Conservation (phyloP, 2,113 vertebrate species). For the Puma concolor region DNA sequence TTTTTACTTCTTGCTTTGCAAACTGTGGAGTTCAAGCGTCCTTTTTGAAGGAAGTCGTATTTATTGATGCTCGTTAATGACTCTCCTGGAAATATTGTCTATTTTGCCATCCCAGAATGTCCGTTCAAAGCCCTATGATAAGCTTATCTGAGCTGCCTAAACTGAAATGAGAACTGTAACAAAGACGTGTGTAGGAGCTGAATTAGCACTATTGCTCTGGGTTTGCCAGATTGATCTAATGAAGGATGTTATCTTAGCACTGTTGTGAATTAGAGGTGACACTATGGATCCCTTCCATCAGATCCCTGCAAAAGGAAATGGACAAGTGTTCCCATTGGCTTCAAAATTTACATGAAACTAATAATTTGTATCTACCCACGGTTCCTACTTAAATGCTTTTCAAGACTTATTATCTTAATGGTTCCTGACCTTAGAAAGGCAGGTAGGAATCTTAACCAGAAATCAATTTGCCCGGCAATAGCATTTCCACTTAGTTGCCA, state of each 20-base stretch:
- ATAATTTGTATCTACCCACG: neutral
- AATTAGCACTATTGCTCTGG: neutral
- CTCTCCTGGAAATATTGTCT: neutral
- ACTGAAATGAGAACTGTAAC: conserved; percentile 63
- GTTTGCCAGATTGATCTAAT: conserved; percentile 52
- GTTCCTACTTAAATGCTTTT: neutral
- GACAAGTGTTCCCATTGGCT: neutral
- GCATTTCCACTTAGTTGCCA: neutral
- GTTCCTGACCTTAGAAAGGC: neutral
- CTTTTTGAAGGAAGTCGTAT: neutral
- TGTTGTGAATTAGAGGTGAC: conserved; percentile 42
- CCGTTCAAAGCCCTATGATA: conserved; percentile 16
- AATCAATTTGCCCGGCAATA: neutral
- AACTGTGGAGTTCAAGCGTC: neutral
- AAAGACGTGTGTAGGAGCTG: conserved; percentile 56
- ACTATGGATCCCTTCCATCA: neutral
- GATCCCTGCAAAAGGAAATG: neutral
- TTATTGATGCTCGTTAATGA: conserved; percentile 9
- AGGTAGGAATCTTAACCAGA: neutral
- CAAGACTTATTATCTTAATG: neutral
- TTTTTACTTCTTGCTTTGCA: conserved; percentile 49
- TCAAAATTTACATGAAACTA: neutral
- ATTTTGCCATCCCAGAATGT: conserved; percentile 41
- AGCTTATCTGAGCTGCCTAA: conserved; percentile 61
- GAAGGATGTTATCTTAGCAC: conserved; percentile 37